Evolutionary conservation across 2,113 vertebrate genomes (phyloP).

Genomic region (Festucalex cinctus): DNA sequence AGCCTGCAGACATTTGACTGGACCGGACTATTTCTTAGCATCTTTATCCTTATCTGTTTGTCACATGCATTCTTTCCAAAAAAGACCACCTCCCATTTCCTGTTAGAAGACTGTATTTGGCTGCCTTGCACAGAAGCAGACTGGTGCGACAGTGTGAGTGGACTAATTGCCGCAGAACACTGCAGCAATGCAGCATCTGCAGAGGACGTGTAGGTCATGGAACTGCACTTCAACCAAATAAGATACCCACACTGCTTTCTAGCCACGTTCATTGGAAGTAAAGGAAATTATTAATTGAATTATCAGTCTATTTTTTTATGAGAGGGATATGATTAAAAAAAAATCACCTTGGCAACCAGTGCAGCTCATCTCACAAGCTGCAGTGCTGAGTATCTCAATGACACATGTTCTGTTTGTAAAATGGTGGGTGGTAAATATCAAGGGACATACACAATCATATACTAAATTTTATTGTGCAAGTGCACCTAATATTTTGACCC

Average conservation of each 20-base stretch:
- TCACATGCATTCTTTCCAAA: conserved; percentile 7
- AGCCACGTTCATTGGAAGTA: conserved; percentile 23
- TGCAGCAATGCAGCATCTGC: conserved; percentile 51
- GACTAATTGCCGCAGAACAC: conserved; percentile 39
- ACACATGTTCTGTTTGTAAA: neutral
- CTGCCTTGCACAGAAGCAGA: conserved; percentile 12
- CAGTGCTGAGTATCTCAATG: conserved; percentile 5
- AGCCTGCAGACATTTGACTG: conserved; percentile 40
- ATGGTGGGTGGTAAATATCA: neutral
- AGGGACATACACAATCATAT: neutral
- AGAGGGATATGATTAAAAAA: neutral
- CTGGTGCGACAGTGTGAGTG: conserved; percentile 4
- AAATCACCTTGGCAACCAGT: conserved; percentile 56
- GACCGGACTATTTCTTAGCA: conserved; percentile 28
- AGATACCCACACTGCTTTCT: neutral
- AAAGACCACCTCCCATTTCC: conserved; percentile 2
- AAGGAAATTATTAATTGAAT: conserved; percentile 20
- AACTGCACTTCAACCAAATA: conserved; percentile 19
- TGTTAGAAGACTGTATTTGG: neutral
- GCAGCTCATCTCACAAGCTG: conserved; percentile 25
- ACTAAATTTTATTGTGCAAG: neutral
- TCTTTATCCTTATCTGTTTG: conserved; percentile 33
- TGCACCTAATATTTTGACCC: neutral
- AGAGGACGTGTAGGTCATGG: conserved; percentile 18
- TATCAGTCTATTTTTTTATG: neutral